These are phyloP conservation scores for Lethenteron camtschaticum DNA, from an alignment of 2,113 vertebrate species.

Conservation along the genomic window DNA sequence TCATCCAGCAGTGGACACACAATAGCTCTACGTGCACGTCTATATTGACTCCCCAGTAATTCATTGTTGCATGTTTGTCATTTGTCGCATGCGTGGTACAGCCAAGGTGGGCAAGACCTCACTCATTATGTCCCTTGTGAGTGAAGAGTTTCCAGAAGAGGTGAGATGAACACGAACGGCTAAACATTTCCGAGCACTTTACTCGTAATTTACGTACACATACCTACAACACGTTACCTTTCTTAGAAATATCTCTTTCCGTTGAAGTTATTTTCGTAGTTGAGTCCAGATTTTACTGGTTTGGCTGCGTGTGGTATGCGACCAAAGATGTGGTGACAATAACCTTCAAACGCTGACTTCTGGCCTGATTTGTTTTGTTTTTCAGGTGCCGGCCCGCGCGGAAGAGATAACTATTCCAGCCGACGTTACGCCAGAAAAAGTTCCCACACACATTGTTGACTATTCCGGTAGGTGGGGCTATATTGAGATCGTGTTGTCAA, in stretches of 20 bases:
- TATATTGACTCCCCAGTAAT: background rate
- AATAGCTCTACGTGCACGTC: no score
- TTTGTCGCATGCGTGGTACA: conserved; percentile 25
- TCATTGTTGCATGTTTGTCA: background rate
- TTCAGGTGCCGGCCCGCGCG: conserved; percentile 69
- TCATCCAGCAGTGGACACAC: no score
- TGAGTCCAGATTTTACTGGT: no score
- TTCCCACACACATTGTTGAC: conserved; percentile 94
- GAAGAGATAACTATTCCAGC: conserved; percentile 97
- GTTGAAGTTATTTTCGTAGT: no score
- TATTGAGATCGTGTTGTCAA: background rate
- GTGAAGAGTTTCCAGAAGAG: conserved; percentile 97
- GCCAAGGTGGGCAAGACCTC: conserved; percentile 98
- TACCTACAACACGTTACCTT: background rate
- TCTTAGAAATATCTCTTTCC: no score
- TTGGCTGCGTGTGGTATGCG: no score
- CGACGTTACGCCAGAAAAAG: conserved; percentile 86
- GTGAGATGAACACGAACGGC: conserved; percentile 22
- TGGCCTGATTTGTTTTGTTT: conserved; percentile 15
- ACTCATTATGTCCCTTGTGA: conserved; percentile 92
- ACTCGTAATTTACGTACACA: background rate
- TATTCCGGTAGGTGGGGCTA: conserved; percentile 58
- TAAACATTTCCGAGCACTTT: background rate
- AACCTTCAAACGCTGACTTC: no score
- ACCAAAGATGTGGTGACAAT: no score